Evolutionary conservation across 1,140 invertebrate genomes (phyloP).

Genomic region (Gerris buenoi): DNA sequence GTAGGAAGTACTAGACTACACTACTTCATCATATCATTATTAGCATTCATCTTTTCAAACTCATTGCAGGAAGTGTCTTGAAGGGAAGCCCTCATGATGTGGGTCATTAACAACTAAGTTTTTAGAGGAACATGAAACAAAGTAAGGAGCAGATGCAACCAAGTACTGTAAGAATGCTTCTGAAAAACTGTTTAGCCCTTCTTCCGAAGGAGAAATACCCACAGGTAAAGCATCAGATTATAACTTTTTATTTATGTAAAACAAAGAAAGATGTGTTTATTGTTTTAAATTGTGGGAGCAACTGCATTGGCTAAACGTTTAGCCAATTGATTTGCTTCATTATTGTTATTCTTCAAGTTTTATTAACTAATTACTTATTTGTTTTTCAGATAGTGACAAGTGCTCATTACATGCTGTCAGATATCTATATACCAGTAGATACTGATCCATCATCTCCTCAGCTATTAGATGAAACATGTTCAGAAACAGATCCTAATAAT

Average conservation of each 20-base stretch:
- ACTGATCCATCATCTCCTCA: constrained; percentile 50
- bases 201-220: constrained; percentile 63
- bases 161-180: constrained; percentile 53
- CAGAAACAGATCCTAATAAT: constrained; percentile 12
- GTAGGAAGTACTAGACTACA: too few species aligned
- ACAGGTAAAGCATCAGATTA: constrained; percentile 31
- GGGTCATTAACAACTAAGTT: too few species aligned
- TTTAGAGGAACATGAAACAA: constrained; percentile 67
- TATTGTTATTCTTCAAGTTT: not conserved
- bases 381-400: constrained; percentile 61
- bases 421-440: constrained; percentile 62
- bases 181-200: constrained; percentile 66
- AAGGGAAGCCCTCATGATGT: too few species aligned
- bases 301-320: too few species aligned
- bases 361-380: not conserved
- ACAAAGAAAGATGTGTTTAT: too few species aligned
- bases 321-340: not conserved
- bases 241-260: too few species aligned
- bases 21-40: too few species aligned
- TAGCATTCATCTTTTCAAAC: too few species aligned
- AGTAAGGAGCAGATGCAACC: constrained; percentile 41
- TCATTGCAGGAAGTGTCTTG: too few species aligned
- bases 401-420: constrained; percentile 72
- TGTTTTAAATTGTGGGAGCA: too few species aligned
- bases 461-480: constrained; percentile 18